A percentile compares a stretch with the other conserved stretches of the same genome.
Conservation (phyloP, 2,113 vertebrate genomes). For the Cardinalis cardinalis region DNA sequence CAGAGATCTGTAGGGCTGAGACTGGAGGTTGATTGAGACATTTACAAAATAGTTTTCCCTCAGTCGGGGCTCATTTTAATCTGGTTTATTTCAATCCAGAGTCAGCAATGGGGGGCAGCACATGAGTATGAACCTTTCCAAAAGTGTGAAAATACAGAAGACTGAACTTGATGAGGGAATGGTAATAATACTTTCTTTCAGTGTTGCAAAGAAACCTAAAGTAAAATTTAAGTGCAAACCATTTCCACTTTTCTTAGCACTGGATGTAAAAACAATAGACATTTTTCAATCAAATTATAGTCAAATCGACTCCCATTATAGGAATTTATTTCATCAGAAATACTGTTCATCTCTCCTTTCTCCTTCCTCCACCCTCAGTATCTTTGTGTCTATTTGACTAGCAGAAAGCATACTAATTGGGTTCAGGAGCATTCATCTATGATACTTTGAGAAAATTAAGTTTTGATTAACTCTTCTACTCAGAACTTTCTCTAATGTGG, state of each 20-base stretch:
- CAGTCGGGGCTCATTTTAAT: background rate
- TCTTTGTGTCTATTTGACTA: background rate
- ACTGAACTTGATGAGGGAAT: background rate
- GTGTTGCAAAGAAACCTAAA: background rate
- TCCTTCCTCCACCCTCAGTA: background rate
- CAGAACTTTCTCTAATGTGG: background rate
- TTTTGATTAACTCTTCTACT: conserved; percentile 29
- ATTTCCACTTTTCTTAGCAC: background rate
- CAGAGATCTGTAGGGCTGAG: background rate
- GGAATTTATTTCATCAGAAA: background rate
- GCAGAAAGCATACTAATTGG: conserved; percentile 1
- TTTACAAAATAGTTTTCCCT: background rate
- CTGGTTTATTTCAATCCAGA: background rate
- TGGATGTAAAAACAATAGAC: background rate
- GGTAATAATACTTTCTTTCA: background rate
- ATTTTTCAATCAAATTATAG: background rate
- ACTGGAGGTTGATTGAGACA: background rate
- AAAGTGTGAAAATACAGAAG: background rate
- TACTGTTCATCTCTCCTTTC: background rate
- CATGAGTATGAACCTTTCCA: background rate
- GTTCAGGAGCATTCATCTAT: conserved; percentile 23
- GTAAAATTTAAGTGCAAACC: background rate
- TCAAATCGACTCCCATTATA: background rate
- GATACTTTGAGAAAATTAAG: conserved; percentile 22
- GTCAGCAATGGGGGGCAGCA: background rate